These are phyloP conservation scores for Scaptomyza parva DNA, from an alignment of 2,888 invertebrate genomes.

Conservation along the genomic window DNA sequence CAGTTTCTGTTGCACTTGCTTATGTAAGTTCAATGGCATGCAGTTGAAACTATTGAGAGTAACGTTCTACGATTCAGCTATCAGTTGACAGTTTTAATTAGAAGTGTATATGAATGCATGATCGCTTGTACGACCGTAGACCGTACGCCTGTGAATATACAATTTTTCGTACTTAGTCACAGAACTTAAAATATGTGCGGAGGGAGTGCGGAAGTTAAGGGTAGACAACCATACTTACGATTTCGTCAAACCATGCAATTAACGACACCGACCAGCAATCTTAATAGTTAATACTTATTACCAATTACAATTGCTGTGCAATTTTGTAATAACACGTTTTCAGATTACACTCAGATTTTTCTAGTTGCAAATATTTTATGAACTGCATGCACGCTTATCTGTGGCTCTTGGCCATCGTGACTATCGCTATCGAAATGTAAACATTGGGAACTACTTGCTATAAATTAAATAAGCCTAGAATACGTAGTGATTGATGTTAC, in stretches of 20 bases:
- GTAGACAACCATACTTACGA: neutral
- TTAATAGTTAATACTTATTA: conserved; percentile 16
- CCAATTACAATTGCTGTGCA: conserved; percentile 17
- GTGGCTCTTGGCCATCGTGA: neutral
- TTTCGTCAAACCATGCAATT: conserved; percentile 43
- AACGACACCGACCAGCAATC: neutral
- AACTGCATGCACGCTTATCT: conserved; percentile 30
- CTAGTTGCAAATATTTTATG: conserved; percentile 11
- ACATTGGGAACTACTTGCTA: conserved; percentile 49
- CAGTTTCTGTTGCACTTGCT: conserved; percentile 40
- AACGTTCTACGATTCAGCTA: conserved; percentile 1
- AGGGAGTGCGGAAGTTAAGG: conserved; percentile 1
- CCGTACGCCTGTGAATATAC: conserved; percentile 50
- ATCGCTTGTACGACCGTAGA: conserved; percentile 22
- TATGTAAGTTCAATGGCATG: conserved; percentile 78
- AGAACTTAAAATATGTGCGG: neutral
- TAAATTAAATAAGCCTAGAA: conserved; percentile 24
- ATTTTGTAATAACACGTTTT: conserved; percentile 32
- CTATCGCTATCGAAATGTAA: conserved; percentile 27
- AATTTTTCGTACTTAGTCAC: conserved; percentile 37
- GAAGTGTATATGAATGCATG: conserved; percentile 46
- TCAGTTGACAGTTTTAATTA: conserved; percentile 56
- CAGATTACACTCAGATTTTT: conserved; percentile 48
- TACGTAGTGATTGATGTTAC: conserved; percentile 31
- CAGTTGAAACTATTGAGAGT: conserved; percentile 23